Base-by-base conservation (phyloP, 1,140 invertebrate genomes). In the Oscheius sp. region DNA sequence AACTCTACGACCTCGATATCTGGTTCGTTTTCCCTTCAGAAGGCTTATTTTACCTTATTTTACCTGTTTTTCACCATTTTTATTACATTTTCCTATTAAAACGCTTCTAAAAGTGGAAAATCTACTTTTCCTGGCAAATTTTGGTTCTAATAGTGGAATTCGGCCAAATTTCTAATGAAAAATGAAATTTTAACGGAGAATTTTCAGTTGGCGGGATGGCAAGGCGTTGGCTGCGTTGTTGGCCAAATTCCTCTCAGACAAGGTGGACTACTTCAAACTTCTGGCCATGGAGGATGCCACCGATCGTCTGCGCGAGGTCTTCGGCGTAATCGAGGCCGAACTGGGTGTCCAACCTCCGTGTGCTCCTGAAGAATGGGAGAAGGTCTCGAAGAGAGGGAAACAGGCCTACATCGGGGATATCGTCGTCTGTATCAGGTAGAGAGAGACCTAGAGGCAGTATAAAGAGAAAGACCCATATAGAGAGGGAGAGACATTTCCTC, bases 131-230 rank as follows among this genome's bases (percentile, higher is more conserved):
- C n/a, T n/a, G n/a, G n/a, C n/a, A n/a, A n/a, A 42, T 42, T 42
- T 42, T 42, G n/a, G 38, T 42, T 26, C 64, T n/a, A 29, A 7
- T 66, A 4, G 46, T 59, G 20, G 64, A 45, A 59, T 10, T 10
- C 35, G 7, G 36, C 36, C 46, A 15, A 7, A 45, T 4, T 2
- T 69, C 18, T 69, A 29, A 29, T 3, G 35, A n/a, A n/a, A n/a
- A n/a, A n/a, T n/a, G n/a, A n/a, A n/a, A n/a, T n/a, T n/a, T 13
- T 75, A 38, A 78, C 18, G 28, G 29, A 36, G 46, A 76, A 2
- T 49, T 62, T 82, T 73, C 29, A 80, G 79, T 58, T 80, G 80
- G 78, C 59, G 35, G 13, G 79, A 80, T 64, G 80, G 75, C 23
- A n/a, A 38, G 15, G 46, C 80, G 0, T 72, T 82, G 13, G 76